Conservation (phyloP, 2,888 invertebrate species). For the Chaitophorus viminalis region DNA sequence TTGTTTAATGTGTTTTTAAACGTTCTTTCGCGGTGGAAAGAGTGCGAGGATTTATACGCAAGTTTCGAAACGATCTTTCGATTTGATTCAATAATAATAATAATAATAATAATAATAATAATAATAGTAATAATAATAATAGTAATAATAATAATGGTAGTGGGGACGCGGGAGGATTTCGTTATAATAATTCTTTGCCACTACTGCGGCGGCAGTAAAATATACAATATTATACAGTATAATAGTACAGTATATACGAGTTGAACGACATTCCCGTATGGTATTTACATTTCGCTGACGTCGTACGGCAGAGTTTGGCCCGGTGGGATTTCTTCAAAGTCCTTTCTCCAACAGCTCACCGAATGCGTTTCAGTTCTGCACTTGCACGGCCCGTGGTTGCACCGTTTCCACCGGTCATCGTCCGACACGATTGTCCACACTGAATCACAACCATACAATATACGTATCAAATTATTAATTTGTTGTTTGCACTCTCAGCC, state of each 20-base stretch:
- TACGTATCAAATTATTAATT: too few relatives aligned
- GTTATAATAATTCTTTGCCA: not conserved
- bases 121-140: not conserved
- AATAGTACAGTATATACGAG: not conserved
- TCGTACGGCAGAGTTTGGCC: slow-evolving; percentile 75
- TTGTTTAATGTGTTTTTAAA: slow-evolving; percentile 40
- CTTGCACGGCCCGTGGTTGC: slow-evolving; percentile 74
- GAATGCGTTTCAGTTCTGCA: slow-evolving; percentile 75
- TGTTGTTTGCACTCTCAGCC: too few relatives aligned
- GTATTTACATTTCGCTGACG: slow-evolving; percentile 73
- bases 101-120: not conserved
- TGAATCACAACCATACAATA: slow-evolving; percentile 67
- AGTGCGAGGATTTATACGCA: not conserved
- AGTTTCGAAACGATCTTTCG: slow-evolving; percentile 22
- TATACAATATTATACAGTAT: too few relatives aligned
- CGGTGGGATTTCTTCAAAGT: slow-evolving; percentile 72
- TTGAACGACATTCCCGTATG: not conserved
- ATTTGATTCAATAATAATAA: not conserved
- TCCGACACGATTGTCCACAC: slow-evolving; percentile 75
- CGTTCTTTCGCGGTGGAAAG: not conserved
- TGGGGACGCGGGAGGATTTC: not conserved
- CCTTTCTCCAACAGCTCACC: slow-evolving; percentile 77
- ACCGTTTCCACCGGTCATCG: slow-evolving; percentile 74
- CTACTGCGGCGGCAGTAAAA: not conserved
- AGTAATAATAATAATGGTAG: not conserved